Evolutionary conservation across 1,140 invertebrate species (phyloP).

Genomic region (Drosophila takahashii): DNA sequence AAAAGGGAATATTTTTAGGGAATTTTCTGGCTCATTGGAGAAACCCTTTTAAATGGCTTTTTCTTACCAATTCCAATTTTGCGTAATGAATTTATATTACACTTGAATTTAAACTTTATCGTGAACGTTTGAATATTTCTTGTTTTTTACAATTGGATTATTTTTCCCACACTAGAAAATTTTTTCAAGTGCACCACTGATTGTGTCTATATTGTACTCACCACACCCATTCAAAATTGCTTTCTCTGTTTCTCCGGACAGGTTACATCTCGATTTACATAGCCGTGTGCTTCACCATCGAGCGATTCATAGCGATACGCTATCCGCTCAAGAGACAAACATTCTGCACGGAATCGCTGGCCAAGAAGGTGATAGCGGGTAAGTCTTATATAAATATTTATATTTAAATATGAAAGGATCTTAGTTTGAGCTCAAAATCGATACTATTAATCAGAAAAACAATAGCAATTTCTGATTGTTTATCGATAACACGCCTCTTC

Average conservation of each 20-base stretch:
- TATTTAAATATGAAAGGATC: too few species aligned
- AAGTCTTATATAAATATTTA: slow-evolving; percentile 44
- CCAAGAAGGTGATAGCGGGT: slow-evolving; percentile 87
- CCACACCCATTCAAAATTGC: slow-evolving; percentile 4
- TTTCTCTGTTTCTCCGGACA: slow-evolving; percentile 55
- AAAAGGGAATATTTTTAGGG: not conserved
- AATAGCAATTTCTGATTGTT: not conserved
- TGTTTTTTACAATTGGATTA: not conserved
- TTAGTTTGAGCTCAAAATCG: too few species aligned
- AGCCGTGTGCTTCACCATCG: slow-evolving; percentile 91
- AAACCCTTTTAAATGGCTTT: too few species aligned
- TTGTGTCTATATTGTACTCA: slow-evolving; percentile 5
- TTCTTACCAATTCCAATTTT: too few species aligned
- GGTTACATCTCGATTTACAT: slow-evolving; percentile 91
- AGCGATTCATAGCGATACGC: slow-evolving; percentile 91
- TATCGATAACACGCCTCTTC: slow-evolving; percentile 8
- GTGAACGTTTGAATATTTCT: too few species aligned
- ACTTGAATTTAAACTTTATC: too few species aligned
- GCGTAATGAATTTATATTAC: too few species aligned
- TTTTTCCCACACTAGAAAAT: not conserved
- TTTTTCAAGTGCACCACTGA: slow-evolving; percentile 8
- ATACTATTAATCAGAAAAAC: too few species aligned
- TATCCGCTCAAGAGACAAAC: slow-evolving; percentile 91
- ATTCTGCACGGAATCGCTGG: slow-evolving; percentile 88
- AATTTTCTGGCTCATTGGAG: not conserved